Evolutionary conservation across 2,888 invertebrate species (phyloP).

Genomic region (Drosophila setosimentum): DNA sequence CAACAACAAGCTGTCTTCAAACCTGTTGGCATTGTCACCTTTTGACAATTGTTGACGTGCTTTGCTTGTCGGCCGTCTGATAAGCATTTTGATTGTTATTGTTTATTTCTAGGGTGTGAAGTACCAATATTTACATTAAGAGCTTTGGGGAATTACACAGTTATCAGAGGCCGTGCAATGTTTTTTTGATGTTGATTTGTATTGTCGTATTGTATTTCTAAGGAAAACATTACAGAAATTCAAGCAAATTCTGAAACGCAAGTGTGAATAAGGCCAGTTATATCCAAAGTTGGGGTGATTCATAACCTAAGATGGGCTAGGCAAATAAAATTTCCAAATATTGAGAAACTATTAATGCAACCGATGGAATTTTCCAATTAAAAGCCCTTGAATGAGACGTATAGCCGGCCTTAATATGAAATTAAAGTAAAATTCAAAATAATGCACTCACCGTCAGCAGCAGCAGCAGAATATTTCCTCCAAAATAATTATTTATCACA

Average conservation of each 20-base stretch:
- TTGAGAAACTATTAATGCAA: not conserved
- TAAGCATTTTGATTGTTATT: conserved; percentile 29
- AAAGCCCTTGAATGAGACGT: no score
- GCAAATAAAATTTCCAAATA: not conserved
- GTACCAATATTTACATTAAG: conserved; percentile 59
- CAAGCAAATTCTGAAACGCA: not conserved
- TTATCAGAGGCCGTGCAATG: conserved; percentile 19
- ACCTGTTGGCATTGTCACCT: conserved; percentile 70
- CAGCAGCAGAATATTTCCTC: not conserved
- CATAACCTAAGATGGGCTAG: not conserved
- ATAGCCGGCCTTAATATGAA: not conserved
- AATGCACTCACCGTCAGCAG: not conserved
- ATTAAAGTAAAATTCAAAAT: not conserved
- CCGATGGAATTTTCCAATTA: not conserved
- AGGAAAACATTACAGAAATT: not conserved
- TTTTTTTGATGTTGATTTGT: not conserved
- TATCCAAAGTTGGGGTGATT: not conserved
- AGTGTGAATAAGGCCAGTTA: not conserved
- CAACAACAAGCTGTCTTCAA: conserved; percentile 42
- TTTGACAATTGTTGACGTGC: conserved; percentile 37
- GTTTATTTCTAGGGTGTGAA: conserved; percentile 55
- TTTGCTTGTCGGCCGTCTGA: conserved; percentile 37
- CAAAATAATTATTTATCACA: not conserved
- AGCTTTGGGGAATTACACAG: conserved; percentile 31
- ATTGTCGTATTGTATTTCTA: not conserved